Evolutionary conservation across 2,888 invertebrate species (phyloP).

Genomic region (Lamproptera curius): DNA sequence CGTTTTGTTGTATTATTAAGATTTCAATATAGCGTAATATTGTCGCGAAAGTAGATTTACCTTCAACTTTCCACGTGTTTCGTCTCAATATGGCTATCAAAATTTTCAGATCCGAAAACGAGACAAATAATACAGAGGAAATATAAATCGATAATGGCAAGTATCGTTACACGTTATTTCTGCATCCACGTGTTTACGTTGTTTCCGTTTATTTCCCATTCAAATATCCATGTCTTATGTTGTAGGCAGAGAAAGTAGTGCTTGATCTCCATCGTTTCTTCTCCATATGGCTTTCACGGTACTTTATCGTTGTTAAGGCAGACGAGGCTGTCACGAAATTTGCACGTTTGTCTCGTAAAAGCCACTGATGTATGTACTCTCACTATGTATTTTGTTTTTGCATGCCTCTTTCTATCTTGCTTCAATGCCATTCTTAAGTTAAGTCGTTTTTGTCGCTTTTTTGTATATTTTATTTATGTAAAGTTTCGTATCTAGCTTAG

Average conservation of each 20-base stretch:
- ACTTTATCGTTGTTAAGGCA: slow-evolving; percentile 54
- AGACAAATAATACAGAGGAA: slow-evolving; percentile 97
- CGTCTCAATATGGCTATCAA: too few species aligned
- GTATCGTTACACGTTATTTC: slow-evolving; percentile 44
- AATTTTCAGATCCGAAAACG: slow-evolving; percentile 96
- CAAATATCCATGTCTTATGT: slow-evolving; percentile 61
- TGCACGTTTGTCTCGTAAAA: slow-evolving; percentile 63
- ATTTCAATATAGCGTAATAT: too few species aligned
- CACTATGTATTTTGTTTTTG: slow-evolving; percentile 37
- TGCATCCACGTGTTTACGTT: slow-evolving; percentile 29
- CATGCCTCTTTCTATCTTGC: slow-evolving; percentile 41
- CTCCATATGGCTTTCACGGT: slow-evolving; percentile 82
- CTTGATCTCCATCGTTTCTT: slow-evolving; percentile 88
- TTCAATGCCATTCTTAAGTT: too few species aligned
- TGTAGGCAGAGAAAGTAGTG: slow-evolving; percentile 87
- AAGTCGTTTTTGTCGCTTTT: slow-evolving; percentile 22
- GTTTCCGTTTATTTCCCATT: slow-evolving; percentile 40
- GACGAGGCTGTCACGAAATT: slow-evolving; percentile 54
- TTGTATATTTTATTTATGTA: slow-evolving; percentile 23
- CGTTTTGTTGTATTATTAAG: too few species aligned
- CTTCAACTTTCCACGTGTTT: too few species aligned
- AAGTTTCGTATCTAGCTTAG: too few species aligned
- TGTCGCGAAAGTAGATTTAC: too few species aligned
- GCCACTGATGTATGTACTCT: slow-evolving; percentile 65
- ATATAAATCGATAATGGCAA: slow-evolving; percentile 99